phyloP scores from a whole-genome alignment of 2,797 vertebrate species.

The Acanthopagrus latus region DNA sequence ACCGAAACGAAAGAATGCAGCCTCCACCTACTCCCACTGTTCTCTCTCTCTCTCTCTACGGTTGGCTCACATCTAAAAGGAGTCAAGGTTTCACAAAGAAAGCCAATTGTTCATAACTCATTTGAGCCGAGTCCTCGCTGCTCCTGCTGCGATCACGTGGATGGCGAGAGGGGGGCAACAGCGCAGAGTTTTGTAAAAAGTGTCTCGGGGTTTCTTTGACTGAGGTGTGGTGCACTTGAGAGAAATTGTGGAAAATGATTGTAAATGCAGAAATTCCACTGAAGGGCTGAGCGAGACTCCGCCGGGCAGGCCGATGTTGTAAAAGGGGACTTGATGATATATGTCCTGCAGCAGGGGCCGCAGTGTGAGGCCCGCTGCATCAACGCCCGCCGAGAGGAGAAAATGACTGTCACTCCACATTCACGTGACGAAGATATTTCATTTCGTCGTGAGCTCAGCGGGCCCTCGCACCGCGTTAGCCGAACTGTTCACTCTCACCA shows the following conservation, averaged over 20 bases:
- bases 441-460: conserved; percentile 44
- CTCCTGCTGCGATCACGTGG: conserved; percentile 65
- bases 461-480: conserved; percentile 23
- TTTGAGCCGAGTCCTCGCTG: conserved; percentile 81
- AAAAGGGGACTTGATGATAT: conserved; percentile 68
- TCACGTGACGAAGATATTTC: conserved; percentile 72
- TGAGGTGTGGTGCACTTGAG: conserved; percentile 38
- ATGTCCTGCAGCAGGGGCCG: conserved; percentile 56
- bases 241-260: conserved; percentile 77
- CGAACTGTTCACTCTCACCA: conserved; percentile 13
- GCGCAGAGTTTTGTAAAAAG: conserved; percentile 13
- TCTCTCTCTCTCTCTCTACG: conserved; percentile 76
- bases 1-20: conserved; percentile 78
- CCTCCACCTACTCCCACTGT: conserved; percentile 73
- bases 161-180: conserved; percentile 32
- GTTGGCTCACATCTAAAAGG: conserved; percentile 83
- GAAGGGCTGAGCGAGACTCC: conserved; percentile 25
- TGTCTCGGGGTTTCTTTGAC: conserved; percentile 32
- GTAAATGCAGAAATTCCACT: conserved; percentile 74
- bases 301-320: conserved; percentile 39
- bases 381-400: conserved; percentile 21
- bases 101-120: conserved; percentile 86
- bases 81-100: conserved; percentile 77
- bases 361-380: conserved; percentile 74
- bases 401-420: conserved; percentile 58